Evolutionary conservation across 2,797 vertebrate genomes (phyloP).

Genomic region (Varecia variegata): DNA sequence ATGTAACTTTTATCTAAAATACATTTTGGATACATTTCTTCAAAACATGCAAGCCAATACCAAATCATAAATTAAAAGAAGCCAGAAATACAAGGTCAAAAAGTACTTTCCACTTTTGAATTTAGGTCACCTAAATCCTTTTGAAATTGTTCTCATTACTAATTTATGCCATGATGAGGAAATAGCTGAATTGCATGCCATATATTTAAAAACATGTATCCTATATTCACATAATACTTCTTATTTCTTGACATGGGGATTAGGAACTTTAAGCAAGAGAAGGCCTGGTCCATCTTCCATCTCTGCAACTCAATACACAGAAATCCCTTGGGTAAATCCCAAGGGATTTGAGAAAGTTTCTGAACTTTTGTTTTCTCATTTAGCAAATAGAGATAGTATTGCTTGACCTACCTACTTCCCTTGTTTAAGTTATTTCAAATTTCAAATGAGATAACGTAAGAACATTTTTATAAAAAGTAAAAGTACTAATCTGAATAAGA

Average conservation of each 20-base stretch:
- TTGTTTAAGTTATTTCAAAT: neutral
- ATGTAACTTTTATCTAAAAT: neutral
- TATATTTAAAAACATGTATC: neutral
- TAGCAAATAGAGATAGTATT: neutral
- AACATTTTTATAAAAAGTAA: neutral
- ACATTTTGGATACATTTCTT: neutral
- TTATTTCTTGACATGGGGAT: neutral
- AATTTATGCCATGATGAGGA: neutral
- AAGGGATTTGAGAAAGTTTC: too few species aligned
- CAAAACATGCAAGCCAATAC: neutral
- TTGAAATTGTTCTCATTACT: neutral
- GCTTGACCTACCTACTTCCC: neutral
- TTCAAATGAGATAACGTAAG: neutral
- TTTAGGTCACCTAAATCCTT: neutral
- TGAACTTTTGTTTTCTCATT: neutral
- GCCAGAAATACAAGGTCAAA: slow-evolving; percentile 23
- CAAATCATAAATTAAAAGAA: neutral
- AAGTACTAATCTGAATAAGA: neutral
- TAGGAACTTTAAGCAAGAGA: neutral
- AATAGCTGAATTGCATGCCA: neutral
- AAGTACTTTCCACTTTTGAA: neutral
- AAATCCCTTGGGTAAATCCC: neutral
- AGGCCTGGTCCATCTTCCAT: neutral
- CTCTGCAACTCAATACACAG: neutral
- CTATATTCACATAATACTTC: neutral